These are phyloP conservation scores for Heliocidaris tuberculata DNA, from an alignment of 35 echinoderm and acorn worm genomes.

Conservation along the genomic window DNA sequence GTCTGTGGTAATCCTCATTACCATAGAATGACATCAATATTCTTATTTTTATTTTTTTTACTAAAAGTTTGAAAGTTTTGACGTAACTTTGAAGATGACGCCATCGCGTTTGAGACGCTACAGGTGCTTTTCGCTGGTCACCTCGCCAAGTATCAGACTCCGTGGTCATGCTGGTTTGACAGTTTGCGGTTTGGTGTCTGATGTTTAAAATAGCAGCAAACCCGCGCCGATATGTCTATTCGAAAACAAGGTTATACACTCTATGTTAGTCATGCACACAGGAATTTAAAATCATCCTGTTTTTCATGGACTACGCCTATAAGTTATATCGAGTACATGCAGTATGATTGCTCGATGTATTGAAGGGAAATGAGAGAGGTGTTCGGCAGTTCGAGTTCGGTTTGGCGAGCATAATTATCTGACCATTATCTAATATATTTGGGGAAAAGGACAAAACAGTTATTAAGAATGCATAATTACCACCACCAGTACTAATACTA, in stretches of 20 bases:
- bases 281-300: conserved; percentile 10
- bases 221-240: background rate
- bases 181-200: background rate
- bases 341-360: background rate
- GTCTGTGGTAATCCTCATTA: background rate
- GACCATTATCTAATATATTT: too few species aligned
- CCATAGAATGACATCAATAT: background rate
- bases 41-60: background rate
- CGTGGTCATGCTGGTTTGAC: conserved; percentile 8
- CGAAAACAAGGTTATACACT: background rate
- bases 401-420: too few species aligned
- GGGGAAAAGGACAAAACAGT: too few species aligned
- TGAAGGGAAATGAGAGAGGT: too few species aligned
- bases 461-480: too few species aligned
- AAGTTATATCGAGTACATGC: background rate
- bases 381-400: too few species aligned
- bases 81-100: background rate
- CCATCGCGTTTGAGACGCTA: background rate
- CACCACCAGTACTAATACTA: too few species aligned
- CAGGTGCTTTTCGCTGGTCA: conserved; percentile 8
- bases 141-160: background rate
- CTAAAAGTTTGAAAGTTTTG: background rate
- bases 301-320: background rate
- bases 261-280: background rate
- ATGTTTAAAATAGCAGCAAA: background rate